Base-by-base conservation (phyloP, 2,888 invertebrate genomes). In the Glaucopsyche alexis region DNA sequence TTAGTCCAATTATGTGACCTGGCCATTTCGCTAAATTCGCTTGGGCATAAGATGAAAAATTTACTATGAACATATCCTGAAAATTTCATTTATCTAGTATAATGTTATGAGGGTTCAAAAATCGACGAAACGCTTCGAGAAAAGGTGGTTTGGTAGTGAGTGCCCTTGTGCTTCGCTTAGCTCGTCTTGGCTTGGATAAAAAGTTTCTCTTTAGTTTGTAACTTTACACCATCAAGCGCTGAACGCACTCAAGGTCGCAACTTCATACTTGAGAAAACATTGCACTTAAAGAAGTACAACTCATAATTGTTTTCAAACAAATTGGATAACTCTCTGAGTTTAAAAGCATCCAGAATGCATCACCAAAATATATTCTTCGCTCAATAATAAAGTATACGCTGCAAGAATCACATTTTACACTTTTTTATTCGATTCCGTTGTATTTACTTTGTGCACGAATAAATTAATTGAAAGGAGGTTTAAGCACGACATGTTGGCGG, bases 401-500 rank as follows among this genome's bases (percentile, higher is more conserved):
- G 52, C 55, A 19, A 55, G 19, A 19, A 7, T 4, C 16, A 19
- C 55, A 55, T 19, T 55, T 55, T 11, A 8, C 55, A 42, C 42
- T 42, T 6, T 11, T 55, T 55, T 16, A 19, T 55, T 5, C 55
- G 55, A 55, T 55, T 55, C 9, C 16, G 55, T 55, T 40, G 40
- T 65, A 40, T 66, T 66, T 16, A 16, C 16, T 66, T 66, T 66
- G 65, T 16, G 16, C n/a, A 66, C 16, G 40, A 42, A 40, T 42
- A 19, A 66, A 42, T n/a, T 42, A 66, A 42, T 66, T 16, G 40
- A 66, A 66, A n/a, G 40, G 66, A 42, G 66, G 42, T 42, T 66
- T 42, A 66, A 66, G 40, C 66, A 42, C 65, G 65, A 65, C 66
- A 66, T 42, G 66, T 66, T n/a, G 66, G 42, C 16, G 42, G 42